A percentile compares a stretch with the other conserved stretches of the same genome.
These are phyloP conservation scores for Cyanistes caeruleus DNA, from an alignment of 2,113 vertebrate species.

Conservation along the genomic window DNA sequence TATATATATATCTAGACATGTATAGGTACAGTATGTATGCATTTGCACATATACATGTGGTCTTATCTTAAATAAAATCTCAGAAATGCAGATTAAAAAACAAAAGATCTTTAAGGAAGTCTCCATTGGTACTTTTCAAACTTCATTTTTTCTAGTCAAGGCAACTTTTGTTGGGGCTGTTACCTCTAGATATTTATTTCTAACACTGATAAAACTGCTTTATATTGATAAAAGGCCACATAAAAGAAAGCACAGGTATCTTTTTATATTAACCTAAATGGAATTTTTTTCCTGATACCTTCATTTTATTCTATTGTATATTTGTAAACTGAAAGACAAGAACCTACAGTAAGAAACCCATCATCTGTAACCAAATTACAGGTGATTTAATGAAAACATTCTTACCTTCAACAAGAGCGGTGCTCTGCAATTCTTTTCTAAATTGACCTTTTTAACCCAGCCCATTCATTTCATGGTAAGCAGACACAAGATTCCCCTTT, in stretches of 20 bases:
- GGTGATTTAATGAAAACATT: neutral
- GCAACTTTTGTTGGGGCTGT: neutral
- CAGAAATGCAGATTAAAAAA: neutral
- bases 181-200: neutral
- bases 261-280: neutral
- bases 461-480: neutral
- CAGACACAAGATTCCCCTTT: neutral
- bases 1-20: too few species aligned
- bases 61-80: neutral
- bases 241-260: rapidly evolving
- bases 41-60: rapidly evolving
- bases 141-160: neutral
- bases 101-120: neutral
- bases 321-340: neutral
- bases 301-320: neutral
- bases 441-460: neutral
- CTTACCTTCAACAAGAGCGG: neutral
- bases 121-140: neutral
- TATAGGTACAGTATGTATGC: rapidly evolving
- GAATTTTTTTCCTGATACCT: neutral
- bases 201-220: neutral
- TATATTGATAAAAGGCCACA: neutral
- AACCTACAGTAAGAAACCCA: neutral
- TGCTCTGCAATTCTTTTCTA: neutral
- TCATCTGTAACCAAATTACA: neutral